A percentile compares a stretch with the other conserved stretches of the same genome.
These are phyloP conservation scores for Rousettus madagascariensis DNA, from an alignment of 2,797 vertebrate species.

Conservation along the genomic window DNA sequence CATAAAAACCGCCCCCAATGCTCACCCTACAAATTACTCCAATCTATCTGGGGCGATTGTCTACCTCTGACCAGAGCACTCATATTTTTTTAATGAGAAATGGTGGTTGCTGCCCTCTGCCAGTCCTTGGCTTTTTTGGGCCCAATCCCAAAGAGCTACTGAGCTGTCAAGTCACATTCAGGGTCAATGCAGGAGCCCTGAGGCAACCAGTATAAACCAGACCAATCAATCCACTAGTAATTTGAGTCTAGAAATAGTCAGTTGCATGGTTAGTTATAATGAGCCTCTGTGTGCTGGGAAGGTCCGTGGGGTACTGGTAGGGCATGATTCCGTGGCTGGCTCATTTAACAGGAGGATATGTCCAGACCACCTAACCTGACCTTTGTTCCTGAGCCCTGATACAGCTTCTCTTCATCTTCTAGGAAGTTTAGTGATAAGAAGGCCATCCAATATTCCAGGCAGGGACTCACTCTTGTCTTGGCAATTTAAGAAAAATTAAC, in stretches of 20 bases:
- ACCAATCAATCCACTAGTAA: background rate
- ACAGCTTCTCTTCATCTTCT: background rate
- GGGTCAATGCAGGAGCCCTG: background rate
- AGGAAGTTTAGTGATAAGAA: background rate
- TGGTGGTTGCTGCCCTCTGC: rapidly evolving
- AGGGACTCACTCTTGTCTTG: background rate
- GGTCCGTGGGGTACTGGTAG: background rate
- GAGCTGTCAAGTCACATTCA: background rate
- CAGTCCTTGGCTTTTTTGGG: background rate
- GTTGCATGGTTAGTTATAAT: background rate
- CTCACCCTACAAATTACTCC: background rate
- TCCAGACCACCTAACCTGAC: background rate
- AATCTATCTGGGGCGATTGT: background rate
- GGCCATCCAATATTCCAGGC: background rate
- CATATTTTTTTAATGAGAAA: background rate
- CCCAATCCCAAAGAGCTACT: background rate
- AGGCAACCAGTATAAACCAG: background rate
- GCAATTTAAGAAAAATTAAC: background rate
- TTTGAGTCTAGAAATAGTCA: background rate
- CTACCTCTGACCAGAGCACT: background rate
- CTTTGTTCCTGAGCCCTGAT: background rate
- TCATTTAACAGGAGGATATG: background rate
- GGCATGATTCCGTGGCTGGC: background rate
- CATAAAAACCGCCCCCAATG: rapidly evolving
- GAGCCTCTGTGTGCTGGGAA: background rate